A percentile compares a stretch with the other conserved stretches of the same genome.
phyloP scores from a whole-genome alignment of 2,797 vertebrate genomes.

The Lutjanus argentimaculatus region DNA sequence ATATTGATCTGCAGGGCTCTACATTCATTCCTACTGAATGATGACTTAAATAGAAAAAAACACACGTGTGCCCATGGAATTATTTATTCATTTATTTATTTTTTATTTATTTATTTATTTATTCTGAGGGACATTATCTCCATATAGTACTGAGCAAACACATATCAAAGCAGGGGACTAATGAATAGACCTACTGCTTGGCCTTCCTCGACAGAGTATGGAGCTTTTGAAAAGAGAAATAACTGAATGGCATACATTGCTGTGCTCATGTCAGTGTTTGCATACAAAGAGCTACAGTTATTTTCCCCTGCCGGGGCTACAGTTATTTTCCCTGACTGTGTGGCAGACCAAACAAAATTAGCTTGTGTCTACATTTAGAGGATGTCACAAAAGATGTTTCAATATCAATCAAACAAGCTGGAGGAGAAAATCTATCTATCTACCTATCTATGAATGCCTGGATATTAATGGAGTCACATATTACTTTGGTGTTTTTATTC shows the following conservation, averaged over 20 bases:
- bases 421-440: constrained; percentile 11
- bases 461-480: not conserved
- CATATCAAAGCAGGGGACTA: constrained; percentile 62
- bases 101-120: constrained; percentile 23
- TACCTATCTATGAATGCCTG: not conserved
- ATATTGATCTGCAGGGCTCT: constrained; percentile 15
- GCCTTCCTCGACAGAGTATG: constrained; percentile 75
- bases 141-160: constrained; percentile 58
- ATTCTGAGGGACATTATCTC: constrained; percentile 73
- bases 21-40: constrained; percentile 50
- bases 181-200: constrained; percentile 76
- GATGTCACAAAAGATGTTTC: constrained; percentile 62
- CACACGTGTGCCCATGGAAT: constrained; percentile 48
- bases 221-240: constrained; percentile 75
- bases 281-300: constrained; percentile 70
- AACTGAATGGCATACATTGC: constrained; percentile 75
- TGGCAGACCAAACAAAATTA: constrained; percentile 54
- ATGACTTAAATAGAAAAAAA: constrained; percentile 55
- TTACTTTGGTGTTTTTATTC: constrained; percentile 7
- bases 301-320: constrained; percentile 44
- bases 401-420: constrained; percentile 44
- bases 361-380: constrained; percentile 57
- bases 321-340: constrained; percentile 34
- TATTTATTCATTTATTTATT: constrained; percentile 19
- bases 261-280: constrained; percentile 67